A percentile compares a stretch with the other conserved stretches of the same genome.
Conservation (phyloP, 2,113 vertebrate genomes). For the Symphodus melops region DNA sequence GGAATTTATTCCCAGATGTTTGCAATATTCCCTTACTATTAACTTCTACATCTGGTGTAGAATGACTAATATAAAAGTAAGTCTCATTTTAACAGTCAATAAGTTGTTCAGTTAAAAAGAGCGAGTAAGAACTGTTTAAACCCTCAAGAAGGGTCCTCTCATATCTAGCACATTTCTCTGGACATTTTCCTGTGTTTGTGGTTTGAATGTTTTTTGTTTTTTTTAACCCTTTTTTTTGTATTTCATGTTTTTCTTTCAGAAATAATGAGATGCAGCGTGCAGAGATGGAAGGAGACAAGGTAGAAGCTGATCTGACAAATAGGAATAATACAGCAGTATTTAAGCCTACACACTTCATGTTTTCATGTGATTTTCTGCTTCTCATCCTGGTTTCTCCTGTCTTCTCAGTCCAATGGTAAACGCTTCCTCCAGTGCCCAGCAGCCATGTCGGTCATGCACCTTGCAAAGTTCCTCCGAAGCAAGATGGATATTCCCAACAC, state of each 20-base stretch:
- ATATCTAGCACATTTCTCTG: background rate
- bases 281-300: conserved; percentile 90
- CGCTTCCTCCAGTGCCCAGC: conserved; percentile 94
- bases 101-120: background rate
- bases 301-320: conserved; percentile 48
- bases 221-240: background rate
- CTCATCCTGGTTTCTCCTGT: background rate
- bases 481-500: conserved; percentile 96
- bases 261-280: conserved; percentile 86
- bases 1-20: no score
- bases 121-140: background rate
- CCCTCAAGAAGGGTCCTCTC: background rate
- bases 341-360: background rate
- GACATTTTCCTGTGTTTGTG: background rate
- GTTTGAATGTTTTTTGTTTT: background rate
- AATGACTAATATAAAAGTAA: background rate
- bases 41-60: background rate
- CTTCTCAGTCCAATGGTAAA: conserved; percentile 85
- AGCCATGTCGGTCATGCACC: conserved; percentile 93
- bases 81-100: background rate
- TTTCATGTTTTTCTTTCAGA: conserved; percentile 59
- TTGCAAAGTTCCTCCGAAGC: conserved; percentile 94
- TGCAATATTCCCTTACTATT: no score
- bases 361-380: conserved; percentile 10
- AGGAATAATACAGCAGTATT: background rate